These are phyloP conservation scores for Enteromius unitaeniatus DNA, from an alignment of 2,797 vertebrate species.

Conservation along the genomic window DNA sequence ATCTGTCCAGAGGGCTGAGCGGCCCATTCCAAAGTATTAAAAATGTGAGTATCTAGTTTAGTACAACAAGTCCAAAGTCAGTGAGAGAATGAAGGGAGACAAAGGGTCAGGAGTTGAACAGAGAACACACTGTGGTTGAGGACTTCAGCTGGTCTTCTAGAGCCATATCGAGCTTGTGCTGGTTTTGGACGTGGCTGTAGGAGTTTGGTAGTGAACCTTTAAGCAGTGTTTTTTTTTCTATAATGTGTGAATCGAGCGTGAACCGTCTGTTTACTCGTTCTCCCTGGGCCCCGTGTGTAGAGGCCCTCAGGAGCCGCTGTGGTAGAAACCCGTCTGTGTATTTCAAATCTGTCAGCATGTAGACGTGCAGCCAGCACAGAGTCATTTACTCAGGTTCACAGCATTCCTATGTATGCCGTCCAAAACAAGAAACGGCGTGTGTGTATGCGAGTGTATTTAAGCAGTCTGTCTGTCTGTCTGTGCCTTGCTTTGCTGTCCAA, in stretches of 20 bases:
- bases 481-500: slow-evolving; percentile 43
- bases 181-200: slow-evolving; percentile 18
- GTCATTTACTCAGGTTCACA: slow-evolving; percentile 47
- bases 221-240: neutral
- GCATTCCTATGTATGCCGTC: slow-evolving; percentile 39
- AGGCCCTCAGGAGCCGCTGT: slow-evolving; percentile 43
- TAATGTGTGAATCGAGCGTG: slow-evolving; percentile 34
- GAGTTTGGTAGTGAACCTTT: slow-evolving; percentile 24
- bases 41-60: slow-evolving; percentile 38
- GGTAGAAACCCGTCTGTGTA: slow-evolving; percentile 41
- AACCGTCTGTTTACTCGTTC: slow-evolving; percentile 31
- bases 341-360: slow-evolving; percentile 52
- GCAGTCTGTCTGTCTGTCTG: slow-evolving; percentile 34
- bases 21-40: slow-evolving; percentile 29
- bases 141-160: slow-evolving; percentile 16
- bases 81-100: neutral
- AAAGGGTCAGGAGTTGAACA: slow-evolving; percentile 15
- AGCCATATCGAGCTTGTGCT: slow-evolving; percentile 10
- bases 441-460: neutral
- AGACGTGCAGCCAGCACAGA: slow-evolving; percentile 38
- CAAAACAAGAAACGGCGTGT: slow-evolving; percentile 20
- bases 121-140: slow-evolving; percentile 39
- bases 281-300: neutral
- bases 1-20: slow-evolving; percentile 33
- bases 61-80: slow-evolving; percentile 11